Conservation (phyloP, 2,797 vertebrate genomes). For the Euthynnus affinis region DNA sequence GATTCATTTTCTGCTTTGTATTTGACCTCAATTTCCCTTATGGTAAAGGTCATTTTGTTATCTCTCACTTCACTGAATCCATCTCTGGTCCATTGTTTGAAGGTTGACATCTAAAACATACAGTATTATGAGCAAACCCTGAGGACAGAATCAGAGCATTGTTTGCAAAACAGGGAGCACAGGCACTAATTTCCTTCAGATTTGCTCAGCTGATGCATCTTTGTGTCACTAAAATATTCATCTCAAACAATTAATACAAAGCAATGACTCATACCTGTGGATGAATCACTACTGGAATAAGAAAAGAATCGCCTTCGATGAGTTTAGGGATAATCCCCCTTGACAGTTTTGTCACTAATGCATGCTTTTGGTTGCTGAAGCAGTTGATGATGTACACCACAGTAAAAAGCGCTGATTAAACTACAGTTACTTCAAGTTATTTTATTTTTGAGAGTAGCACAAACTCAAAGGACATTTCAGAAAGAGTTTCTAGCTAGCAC, state of each 20-base stretch:
- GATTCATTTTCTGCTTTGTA: slow-evolving; percentile 43
- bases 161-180: slow-evolving; percentile 25
- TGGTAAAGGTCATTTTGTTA: slow-evolving; percentile 60
- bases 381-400: not conserved
- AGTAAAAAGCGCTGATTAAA: slow-evolving; percentile 1
- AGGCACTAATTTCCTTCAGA: slow-evolving; percentile 6
- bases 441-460: not conserved
- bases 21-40: slow-evolving; percentile 36
- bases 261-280: slow-evolving; percentile 10
- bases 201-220: slow-evolving; percentile 14
- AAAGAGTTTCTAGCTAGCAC: not conserved
- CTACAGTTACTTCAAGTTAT: not conserved
- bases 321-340: slow-evolving; percentile 13
- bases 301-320: slow-evolving; percentile 6
- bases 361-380: slow-evolving; percentile 12
- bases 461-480: not conserved
- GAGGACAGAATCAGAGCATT: not conserved
- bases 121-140: slow-evolving; percentile 1
- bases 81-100: slow-evolving; percentile 29
- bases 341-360: slow-evolving; percentile 20
- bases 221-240: slow-evolving; percentile 21
- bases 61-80: slow-evolving; percentile 35
- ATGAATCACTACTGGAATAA: not conserved
- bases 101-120: slow-evolving; percentile 10
- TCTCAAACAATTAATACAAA: slow-evolving; percentile 16